These are phyloP conservation scores for Brachyrhaphis roseni DNA, from an alignment of 2,797 vertebrate genomes.

Conservation along the genomic window DNA sequence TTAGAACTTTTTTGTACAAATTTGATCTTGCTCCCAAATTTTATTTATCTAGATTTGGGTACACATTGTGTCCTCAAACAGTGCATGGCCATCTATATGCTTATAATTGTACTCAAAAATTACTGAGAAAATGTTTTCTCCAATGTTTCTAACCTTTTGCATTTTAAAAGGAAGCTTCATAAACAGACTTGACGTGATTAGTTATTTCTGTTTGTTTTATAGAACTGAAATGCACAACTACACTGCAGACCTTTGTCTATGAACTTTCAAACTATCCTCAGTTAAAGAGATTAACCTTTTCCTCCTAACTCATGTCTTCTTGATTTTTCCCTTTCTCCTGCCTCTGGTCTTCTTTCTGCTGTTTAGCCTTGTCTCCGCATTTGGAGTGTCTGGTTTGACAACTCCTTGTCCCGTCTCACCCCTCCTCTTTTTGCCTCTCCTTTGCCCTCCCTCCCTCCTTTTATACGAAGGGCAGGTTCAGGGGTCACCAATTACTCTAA, in stretches of 20 bases:
- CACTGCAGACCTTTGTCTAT: slow-evolving; percentile 62
- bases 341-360: slow-evolving; percentile 60
- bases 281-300: slow-evolving; percentile 81
- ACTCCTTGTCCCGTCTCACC: slow-evolving; percentile 56
- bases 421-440: slow-evolving; percentile 41
- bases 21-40: not conserved
- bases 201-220: slow-evolving; percentile 64
- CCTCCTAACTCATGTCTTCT: slow-evolving; percentile 57
- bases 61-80: not conserved
- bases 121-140: not conserved
- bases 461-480: slow-evolving; percentile 82
- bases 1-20: not conserved
- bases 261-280: slow-evolving; percentile 80
- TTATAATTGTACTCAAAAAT: not conserved
- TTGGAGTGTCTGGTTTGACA: slow-evolving; percentile 67
- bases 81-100: not conserved
- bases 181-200: slow-evolving; percentile 1
- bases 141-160: not conserved
- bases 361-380: slow-evolving; percentile 56
- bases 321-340: slow-evolving; percentile 48
- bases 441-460: slow-evolving; percentile 62
- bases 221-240: slow-evolving; percentile 81
- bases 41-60: not conserved
- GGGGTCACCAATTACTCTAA: slow-evolving; percentile 88
- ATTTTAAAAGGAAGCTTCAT: not conserved